Conservation (phyloP, 2,113 vertebrate genomes). For the Spheniscus mendiculus region DNA sequence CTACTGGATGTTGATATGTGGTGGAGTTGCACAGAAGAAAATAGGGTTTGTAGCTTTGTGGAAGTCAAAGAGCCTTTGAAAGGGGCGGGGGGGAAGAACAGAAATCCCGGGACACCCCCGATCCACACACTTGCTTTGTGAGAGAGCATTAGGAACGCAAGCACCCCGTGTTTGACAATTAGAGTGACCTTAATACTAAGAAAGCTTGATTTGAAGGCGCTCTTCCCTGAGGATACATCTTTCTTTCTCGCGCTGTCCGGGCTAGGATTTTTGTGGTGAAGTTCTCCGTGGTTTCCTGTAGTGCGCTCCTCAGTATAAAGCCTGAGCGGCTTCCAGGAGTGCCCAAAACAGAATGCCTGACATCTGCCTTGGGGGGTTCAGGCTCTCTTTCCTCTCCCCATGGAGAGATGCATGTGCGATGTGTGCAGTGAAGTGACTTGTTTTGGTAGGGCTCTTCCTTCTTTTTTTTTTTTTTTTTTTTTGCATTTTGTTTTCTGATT, state of each 20-base stretch:
- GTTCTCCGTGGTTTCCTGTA: neutral
- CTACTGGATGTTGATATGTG: neutral
- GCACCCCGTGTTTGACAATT: neutral
- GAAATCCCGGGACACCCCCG: neutral
- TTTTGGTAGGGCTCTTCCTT: neutral
- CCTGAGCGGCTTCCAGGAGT: neutral
- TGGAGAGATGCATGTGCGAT: neutral
- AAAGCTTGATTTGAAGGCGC: neutral
- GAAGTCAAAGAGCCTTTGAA: neutral
- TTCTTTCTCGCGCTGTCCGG: neutral
- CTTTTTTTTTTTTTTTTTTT: neutral
- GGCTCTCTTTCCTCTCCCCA: neutral
- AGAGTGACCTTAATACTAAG: neutral
- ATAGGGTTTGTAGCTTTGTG: neutral
- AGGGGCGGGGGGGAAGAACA: neutral
- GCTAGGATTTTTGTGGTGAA: neutral
- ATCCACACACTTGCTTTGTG: neutral
- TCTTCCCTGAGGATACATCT: neutral
- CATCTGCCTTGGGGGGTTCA: neutral
- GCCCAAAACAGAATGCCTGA: neutral
- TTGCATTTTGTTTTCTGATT: neutral
- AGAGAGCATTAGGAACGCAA: neutral
- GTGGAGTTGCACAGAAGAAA: neutral
- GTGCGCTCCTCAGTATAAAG: rapidly evolving
- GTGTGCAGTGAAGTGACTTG: constrained; percentile 8